These are phyloP conservation scores for Oxytorus armatus DNA, from an alignment of 2,888 invertebrate species.

Conservation along the genomic window DNA sequence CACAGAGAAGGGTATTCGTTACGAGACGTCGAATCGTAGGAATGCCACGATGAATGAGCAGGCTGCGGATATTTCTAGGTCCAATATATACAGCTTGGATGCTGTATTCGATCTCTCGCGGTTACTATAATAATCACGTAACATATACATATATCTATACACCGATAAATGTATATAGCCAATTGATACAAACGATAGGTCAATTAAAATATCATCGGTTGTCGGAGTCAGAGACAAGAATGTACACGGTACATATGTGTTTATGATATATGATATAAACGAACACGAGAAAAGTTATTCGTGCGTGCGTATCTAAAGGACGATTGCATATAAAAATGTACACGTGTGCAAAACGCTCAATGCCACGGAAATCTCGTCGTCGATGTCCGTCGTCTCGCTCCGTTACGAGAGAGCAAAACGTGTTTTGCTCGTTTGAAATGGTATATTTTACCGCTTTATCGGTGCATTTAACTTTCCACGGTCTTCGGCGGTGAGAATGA, in stretches of 20 bases:
- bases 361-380: constrained; percentile 54
- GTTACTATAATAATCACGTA: not conserved
- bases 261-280: constrained; percentile 1
- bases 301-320: not conserved
- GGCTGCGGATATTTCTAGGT: constrained; percentile 15
- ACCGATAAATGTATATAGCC: not conserved
- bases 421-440: constrained; percentile 20
- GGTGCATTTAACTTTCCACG: constrained; percentile 3
- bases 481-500: not conserved
- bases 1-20: too few relatives aligned
- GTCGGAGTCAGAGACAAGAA: constrained; percentile 48
- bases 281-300: constrained; percentile 1
- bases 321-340: constrained; percentile 15
- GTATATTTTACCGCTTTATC: constrained; percentile 18
- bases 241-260: constrained; percentile 12
- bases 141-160: not conserved
- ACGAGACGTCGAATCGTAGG: constrained; percentile 25
- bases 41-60: constrained; percentile 46
- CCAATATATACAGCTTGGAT: not conserved
- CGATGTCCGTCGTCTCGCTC: constrained; percentile 34
- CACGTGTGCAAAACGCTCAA: constrained; percentile 56
- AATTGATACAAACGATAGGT: constrained; percentile 63
- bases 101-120: not conserved
- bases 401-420: not conserved
- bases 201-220: constrained; percentile 61